Evolutionary conservation across 2,113 vertebrate genomes (phyloP).

Genomic region (Lepisosteus oculatus): DNA sequence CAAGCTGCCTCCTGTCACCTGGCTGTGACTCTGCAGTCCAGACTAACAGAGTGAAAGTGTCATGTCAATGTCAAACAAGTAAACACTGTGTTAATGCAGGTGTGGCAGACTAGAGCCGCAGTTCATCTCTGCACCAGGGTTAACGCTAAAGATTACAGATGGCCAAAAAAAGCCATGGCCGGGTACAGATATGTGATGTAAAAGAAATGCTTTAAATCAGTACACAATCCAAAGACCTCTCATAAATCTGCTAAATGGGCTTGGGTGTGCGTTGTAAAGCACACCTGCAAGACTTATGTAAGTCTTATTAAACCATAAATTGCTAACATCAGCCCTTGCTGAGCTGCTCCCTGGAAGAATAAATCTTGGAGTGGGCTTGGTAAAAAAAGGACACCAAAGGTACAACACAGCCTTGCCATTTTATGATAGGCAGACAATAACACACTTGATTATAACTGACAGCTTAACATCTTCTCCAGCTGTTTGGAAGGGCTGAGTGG

Average conservation of each 20-base stretch:
- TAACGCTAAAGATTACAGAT: constrained; percentile 35
- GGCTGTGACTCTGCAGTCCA: no score
- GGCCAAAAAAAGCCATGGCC: constrained; percentile 43
- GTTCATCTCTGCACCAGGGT: constrained; percentile 4
- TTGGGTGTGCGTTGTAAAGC: constrained; percentile 67
- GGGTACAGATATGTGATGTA: constrained; percentile 50
- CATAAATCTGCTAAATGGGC: constrained; percentile 75
- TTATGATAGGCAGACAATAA: constrained; percentile 43
- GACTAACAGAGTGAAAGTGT: no score
- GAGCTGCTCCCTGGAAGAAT: constrained; percentile 57
- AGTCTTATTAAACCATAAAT: constrained; percentile 82
- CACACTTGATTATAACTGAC: constrained; percentile 67
- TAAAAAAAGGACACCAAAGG: constrained; percentile 38
- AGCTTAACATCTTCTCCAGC: constrained; percentile 67
- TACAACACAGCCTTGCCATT: constrained; percentile 39
- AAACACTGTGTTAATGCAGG: neutral
- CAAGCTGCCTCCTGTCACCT: no score
- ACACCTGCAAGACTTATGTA: constrained; percentile 84
- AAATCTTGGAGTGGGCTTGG: constrained; percentile 57
- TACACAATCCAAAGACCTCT: constrained; percentile 69
- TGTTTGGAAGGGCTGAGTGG: constrained; percentile 54
- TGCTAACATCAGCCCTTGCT: constrained; percentile 64
- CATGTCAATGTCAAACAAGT: no score
- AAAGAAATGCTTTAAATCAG: constrained; percentile 70
- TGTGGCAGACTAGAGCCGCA: constrained; percentile 43